Base-by-base conservation (phyloP, 2,888 invertebrate genomes). In the Toxonevra muliebris region DNA sequence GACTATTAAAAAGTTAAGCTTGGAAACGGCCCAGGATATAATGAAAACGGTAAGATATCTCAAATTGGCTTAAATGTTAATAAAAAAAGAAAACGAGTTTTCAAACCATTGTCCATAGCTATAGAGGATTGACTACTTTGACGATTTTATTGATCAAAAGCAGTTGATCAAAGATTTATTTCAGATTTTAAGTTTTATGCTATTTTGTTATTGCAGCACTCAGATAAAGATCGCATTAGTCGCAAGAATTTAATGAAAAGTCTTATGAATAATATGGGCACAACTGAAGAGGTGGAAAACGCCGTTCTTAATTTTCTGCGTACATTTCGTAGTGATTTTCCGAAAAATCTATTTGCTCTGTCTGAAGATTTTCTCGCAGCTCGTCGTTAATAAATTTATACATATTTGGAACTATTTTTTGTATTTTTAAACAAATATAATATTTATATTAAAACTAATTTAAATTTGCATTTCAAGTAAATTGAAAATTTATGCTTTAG, bases 321-420 rank as follows among this genome's bases (percentile, higher is more conserved):
- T 8, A 61, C 69, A 42, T 52, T 80, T 72, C 77, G 79, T 13
- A 41, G 69, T 0, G 80, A 81, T 19, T 82, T 82, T 40, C 30
- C 30, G 30, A 15, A 55, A 8, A 66, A 74, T n/a, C 45, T 75
- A 7, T 76, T 82, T 48, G 78, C 76, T 0, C 54, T 81, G 63
- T 81, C 81, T 5, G 80, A 82, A 68, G 81, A 82, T 59, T 77
- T 74, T 61, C 58, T 69, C 5, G 30, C 62, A n/a, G 53, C 53
- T 68, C 12, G 54, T 55, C 12, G 57, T 4, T 5, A 48, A 2
- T 48, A 48, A 48, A 13, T 48, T 5, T 8, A 4, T 48, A 48
- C 15, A 15, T 48, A 48, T 48, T 48, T 48, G 3, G 48, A 48
- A 48, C 15, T 48, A 48, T 48, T 48, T 48, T 5, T 48, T 48